A percentile compares a stretch with the other conserved stretches of the same genome.
Evolutionary conservation across 2,113 vertebrate genomes (phyloP).

Genomic region (Ptychochromis oligacanthus): DNA sequence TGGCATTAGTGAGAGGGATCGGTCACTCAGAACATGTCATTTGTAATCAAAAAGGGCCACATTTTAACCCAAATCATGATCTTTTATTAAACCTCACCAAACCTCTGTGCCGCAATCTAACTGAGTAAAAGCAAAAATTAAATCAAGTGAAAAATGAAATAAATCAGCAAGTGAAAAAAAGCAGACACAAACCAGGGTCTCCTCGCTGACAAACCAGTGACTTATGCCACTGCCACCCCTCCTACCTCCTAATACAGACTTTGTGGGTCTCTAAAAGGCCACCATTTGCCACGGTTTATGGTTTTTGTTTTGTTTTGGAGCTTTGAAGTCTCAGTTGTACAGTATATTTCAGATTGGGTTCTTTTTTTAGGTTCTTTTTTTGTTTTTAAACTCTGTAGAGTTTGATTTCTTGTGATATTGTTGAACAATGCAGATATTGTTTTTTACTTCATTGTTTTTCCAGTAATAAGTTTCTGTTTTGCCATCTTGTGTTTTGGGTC

Average conservation of each 20-base stretch:
- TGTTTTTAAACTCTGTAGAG: background rate
- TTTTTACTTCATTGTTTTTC: background rate
- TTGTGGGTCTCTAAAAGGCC: background rate
- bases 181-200: background rate
- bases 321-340: too few relatives aligned
- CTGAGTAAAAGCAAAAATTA: too few relatives aligned
- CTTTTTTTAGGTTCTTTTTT: fast-evolving
- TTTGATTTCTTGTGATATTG: background rate
- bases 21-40: background rate
- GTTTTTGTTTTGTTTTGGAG: too few relatives aligned
- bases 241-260: background rate
- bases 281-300: too few relatives aligned
- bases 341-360: background rate
- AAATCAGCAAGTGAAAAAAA: too few relatives aligned
- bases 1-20: background rate
- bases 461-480: background rate
- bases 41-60: background rate
- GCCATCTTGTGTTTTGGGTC: background rate
- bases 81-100: background rate
- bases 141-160: too few relatives aligned
- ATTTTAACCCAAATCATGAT: background rate
- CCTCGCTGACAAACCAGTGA: fast-evolving
- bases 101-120: background rate
- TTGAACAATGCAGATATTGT: fast-evolving
- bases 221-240: too few relatives aligned